A percentile compares a stretch with the other conserved stretches of the same genome.
Conservation (phyloP, 1,140 invertebrate genomes). For the Tetraneura akinire region DNA sequence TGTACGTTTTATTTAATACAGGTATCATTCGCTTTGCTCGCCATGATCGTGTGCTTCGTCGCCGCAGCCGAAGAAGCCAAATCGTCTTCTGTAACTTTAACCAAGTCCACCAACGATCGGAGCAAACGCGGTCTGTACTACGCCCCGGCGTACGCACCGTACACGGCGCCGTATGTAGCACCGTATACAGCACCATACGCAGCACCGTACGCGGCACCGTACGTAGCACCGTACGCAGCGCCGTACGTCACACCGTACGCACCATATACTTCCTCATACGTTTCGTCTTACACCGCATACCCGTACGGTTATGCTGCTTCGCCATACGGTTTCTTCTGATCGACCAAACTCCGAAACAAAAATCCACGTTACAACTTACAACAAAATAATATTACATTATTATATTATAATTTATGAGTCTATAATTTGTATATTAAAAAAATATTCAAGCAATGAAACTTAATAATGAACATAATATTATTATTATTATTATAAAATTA, state of each 20-base stretch:
- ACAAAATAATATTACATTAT: too few relatives aligned
- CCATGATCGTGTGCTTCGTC: slow-evolving; percentile 27
- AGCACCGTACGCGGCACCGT: not conserved
- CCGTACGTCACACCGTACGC: not conserved
- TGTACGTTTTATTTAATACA: not conserved
- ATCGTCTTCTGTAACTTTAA: not conserved
- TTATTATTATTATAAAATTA: not conserved
- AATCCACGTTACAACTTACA: too few relatives aligned
- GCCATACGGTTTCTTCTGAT: slow-evolving; percentile 31
- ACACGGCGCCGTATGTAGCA: not conserved
- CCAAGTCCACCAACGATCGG: slow-evolving; percentile 14
- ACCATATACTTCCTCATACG: slow-evolving; percentile 1
- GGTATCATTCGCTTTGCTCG: slow-evolving; percentile 14
- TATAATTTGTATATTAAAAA: not conserved
- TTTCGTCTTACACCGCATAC: slow-evolving; percentile 9
- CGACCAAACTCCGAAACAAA: too few relatives aligned
- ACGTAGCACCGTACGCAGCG: slow-evolving; percentile 14
- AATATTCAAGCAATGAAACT: not conserved
- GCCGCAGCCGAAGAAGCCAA: slow-evolving; percentile 29
- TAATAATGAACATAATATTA: not conserved
- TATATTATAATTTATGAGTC: too few relatives aligned
- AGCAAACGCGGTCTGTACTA: slow-evolving; percentile 36
- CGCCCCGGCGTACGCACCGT: slow-evolving; percentile 6
- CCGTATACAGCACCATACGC: not conserved
- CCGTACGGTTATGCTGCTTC: slow-evolving; percentile 23